Percentiles rank a stretch among this genome's conserved stretches.
phyloP scores from a whole-genome alignment of 2,888 invertebrate genomes.

The Chouioia cunea region DNA sequence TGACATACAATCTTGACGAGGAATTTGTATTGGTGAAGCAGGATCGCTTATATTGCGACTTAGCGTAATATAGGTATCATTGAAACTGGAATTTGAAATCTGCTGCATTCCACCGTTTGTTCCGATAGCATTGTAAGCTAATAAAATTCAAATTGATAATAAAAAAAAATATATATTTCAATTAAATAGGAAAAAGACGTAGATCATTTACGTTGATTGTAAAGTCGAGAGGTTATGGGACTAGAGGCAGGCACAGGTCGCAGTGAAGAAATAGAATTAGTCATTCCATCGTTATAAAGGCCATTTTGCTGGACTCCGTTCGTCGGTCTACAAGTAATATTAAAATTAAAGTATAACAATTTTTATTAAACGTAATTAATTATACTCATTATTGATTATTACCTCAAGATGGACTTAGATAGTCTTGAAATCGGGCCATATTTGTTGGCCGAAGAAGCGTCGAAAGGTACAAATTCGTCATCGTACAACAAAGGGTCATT shows the following conservation, averaged over 20 bases:
- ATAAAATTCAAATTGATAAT: slow-evolving; percentile 28
- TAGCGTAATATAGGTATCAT: slow-evolving; percentile 70
- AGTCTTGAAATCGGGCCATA: slow-evolving; percentile 77
- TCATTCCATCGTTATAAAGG: slow-evolving; percentile 63
- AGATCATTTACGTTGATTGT: slow-evolving; percentile 62
- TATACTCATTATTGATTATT: slow-evolving; percentile 10
- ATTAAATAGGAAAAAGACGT: background rate
- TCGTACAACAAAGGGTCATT: slow-evolving; percentile 73
- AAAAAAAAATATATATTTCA: slow-evolving; percentile 11
- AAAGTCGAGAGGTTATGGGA: slow-evolving; percentile 70
- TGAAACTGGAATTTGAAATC: slow-evolving; percentile 61
- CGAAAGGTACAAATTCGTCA: slow-evolving; percentile 78
- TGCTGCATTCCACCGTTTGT: slow-evolving; percentile 61
- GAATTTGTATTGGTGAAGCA: slow-evolving; percentile 60
- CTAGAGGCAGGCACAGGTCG: slow-evolving; percentile 70
- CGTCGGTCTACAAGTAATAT: slow-evolving; percentile 45
- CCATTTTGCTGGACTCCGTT: slow-evolving; percentile 59
- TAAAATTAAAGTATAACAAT: background rate
- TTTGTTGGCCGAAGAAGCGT: slow-evolving; percentile 76
- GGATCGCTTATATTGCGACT: slow-evolving; percentile 66
- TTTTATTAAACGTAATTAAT: background rate
- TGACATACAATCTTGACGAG: slow-evolving; percentile 64
- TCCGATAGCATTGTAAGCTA: slow-evolving; percentile 61
- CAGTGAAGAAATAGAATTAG: slow-evolving; percentile 61
- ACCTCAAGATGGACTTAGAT: slow-evolving; percentile 63